Conservation (phyloP, 2,888 invertebrate species). For the Strigamia maritima region DNA sequence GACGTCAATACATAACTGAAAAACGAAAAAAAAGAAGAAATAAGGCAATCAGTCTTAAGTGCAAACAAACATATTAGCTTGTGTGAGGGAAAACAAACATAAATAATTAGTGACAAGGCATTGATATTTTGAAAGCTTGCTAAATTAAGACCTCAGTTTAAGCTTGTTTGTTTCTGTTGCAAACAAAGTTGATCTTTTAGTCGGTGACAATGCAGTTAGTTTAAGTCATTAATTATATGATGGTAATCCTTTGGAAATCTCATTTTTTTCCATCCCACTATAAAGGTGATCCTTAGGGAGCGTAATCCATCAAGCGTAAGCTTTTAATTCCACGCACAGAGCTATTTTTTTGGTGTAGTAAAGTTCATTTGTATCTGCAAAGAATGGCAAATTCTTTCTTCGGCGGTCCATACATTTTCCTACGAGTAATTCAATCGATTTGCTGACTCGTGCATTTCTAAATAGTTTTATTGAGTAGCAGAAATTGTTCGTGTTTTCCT, state of each 20-base stretch:
- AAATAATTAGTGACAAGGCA: background rate
- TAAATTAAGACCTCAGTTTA: background rate
- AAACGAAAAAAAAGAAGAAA: no score
- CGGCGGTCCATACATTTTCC: background rate
- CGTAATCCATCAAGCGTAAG: slow-evolving; percentile 10
- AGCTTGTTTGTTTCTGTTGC: background rate
- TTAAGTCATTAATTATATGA: slow-evolving; percentile 10
- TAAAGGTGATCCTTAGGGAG: slow-evolving; percentile 5
- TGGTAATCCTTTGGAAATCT: background rate
- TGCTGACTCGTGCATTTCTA: slow-evolving; percentile 6
- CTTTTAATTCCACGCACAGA: slow-evolving; percentile 5
- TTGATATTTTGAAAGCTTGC: background rate
- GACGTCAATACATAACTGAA: background rate
- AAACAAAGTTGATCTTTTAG: background rate
- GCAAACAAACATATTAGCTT: background rate
- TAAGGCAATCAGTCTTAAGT: background rate
- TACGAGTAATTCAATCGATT: background rate
- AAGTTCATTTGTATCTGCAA: slow-evolving; percentile 10
- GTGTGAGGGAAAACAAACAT: background rate
- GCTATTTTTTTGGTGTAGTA: background rate
- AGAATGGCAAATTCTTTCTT: background rate
- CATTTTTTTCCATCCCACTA: background rate
- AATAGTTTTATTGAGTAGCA: background rate
- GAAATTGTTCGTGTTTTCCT: background rate
- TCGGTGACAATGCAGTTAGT: background rate